Base-by-base conservation (phyloP, 2,888 invertebrate species). In the Boloria selene region DNA sequence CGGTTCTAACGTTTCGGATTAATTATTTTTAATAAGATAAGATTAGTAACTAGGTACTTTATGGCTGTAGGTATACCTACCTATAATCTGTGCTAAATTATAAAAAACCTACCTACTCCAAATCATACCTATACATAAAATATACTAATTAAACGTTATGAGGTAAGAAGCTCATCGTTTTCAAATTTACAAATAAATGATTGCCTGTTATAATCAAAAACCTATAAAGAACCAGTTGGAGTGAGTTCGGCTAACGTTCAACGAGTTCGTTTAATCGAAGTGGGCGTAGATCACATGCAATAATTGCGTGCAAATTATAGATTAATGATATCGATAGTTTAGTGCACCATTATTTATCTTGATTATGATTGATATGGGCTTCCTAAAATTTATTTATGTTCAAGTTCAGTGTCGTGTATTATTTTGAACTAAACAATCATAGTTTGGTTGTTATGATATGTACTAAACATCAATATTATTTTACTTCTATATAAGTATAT, bases 271-370 rank as follows among this genome's bases (percentile, higher is more conserved):
- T 67, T 59, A 72, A 72, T 75, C 73, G 83, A 80, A 76, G 79
- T 77, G 68, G 70, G 69, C 77, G 77, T 74, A 64, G 69, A 75
- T 72, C 72, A 76, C 75, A 71, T 72, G 76, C 78, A 76, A 76
- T 79, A 78, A 81, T 78, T 77, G 77, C 81, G 78, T 79, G 76
- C 76, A 81, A 83, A 81, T 84, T 82, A 79, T 79, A 79, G 78
- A 82, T 84, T 82, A 80, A 83, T 83, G 77, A 78, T 71, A 70
- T 74, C 74, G 79, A 83, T 84, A 77, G 81, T 77, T 81, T 78
- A 79, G 72, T 73, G 74, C 73, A 71, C 75, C 75, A 79, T 81
- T 77, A 79, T 75, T 73, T 45, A 61, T 59, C 45, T 49, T 61
- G 61, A 50, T 59, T 42, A 61, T 65, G 59, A 70, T 70, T 83